Percentiles rank a stretch among this genome's conserved stretches.
These are phyloP conservation scores for Pterocles orientalis DNA, from an alignment of 2,113 vertebrate species.

Conservation along the genomic window DNA sequence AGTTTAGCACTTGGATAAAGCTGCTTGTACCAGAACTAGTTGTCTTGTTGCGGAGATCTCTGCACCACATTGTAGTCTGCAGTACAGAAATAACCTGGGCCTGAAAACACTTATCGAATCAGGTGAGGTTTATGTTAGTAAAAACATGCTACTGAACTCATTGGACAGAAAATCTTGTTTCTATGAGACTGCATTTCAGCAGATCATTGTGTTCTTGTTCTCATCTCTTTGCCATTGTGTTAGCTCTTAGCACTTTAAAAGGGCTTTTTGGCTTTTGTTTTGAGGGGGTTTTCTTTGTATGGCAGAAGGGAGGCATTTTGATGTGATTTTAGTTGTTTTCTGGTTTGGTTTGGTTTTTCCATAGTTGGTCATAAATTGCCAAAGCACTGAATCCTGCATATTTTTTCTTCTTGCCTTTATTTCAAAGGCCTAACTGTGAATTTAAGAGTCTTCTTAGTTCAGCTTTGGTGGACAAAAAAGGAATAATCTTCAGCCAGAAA, in stretches of 20 bases:
- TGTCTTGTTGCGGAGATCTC: neutral
- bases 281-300: neutral
- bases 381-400: neutral
- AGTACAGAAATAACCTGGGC: neutral
- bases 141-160: neutral
- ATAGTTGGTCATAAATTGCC: neutral
- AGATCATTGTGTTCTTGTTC: neutral
- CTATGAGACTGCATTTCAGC: neutral
- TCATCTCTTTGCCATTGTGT: neutral
- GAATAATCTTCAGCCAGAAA: neutral
- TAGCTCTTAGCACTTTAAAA: neutral
- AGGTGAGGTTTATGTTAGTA: neutral
- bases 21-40: neutral
- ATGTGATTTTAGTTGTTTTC: neutral
- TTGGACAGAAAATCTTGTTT: neutral
- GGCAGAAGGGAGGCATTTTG: accelerated
- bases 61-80: neutral
- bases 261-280: neutral
- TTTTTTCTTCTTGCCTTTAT: neutral
- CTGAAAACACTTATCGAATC: neutral
- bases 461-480: neutral
- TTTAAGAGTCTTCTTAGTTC: neutral
- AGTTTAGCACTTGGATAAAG: neutral
- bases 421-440: neutral
- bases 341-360: no score